Evolutionary conservation across 1,140 invertebrate genomes (phyloP).

Genomic region (Lepidotrigona ventralis): DNA sequence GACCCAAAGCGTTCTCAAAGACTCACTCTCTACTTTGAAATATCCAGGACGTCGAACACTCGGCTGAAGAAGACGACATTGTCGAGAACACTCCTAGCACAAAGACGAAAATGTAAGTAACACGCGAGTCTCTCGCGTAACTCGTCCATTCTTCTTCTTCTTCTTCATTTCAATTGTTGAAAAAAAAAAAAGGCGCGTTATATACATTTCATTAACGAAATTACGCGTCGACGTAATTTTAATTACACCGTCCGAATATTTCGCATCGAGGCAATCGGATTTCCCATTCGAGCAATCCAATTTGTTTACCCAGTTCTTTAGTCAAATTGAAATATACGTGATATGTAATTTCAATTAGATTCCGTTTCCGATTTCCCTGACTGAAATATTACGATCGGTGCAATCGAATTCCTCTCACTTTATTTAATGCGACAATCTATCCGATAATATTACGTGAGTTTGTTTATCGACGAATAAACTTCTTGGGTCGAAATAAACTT

Average conservation of each 20-base stretch:
- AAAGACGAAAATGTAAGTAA: conserved; percentile 59
- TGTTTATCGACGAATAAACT: background rate
- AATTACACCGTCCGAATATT: background rate
- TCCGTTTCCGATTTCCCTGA: too few species aligned
- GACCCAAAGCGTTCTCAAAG: conserved; percentile 4
- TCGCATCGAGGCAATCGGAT: background rate
- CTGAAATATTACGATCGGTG: too few species aligned
- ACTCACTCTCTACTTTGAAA: conserved; percentile 29
- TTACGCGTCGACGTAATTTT: background rate
- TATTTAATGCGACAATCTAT: too few species aligned
- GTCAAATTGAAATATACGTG: background rate
- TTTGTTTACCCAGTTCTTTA: background rate
- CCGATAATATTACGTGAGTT: too few species aligned
- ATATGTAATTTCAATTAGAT: too few species aligned
- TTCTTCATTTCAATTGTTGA: background rate
- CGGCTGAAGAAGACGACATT: conserved; percentile 51
- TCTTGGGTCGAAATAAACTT: background rate
- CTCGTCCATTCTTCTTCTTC: background rate
- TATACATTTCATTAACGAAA: background rate
- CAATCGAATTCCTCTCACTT: too few species aligned
- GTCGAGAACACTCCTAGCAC: conserved; percentile 56
- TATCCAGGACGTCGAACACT: conserved; percentile 46
- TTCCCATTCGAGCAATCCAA: background rate
- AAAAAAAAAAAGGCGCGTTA: background rate
- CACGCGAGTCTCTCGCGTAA: conserved; percentile 1